phyloP scores from a whole-genome alignment of 2,888 invertebrate genomes.

The Syritta pipiens region DNA sequence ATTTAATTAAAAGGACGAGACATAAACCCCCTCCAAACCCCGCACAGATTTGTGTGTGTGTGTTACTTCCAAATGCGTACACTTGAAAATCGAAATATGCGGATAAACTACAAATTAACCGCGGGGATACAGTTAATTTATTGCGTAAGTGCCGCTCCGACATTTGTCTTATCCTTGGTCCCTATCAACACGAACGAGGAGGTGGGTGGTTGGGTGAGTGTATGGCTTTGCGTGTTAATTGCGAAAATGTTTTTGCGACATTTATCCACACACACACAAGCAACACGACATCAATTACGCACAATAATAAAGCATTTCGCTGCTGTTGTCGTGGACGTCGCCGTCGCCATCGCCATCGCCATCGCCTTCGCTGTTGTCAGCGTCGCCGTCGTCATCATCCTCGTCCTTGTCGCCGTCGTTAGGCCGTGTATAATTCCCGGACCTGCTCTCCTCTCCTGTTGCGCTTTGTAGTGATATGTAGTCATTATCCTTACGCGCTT shows the following conservation, averaged over 20 bases:
- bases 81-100: slow-evolving; percentile 62
- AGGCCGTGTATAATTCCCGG: slow-evolving; percentile 2
- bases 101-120: slow-evolving; percentile 68
- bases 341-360: slow-evolving; percentile 19
- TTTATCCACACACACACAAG: slow-evolving; percentile 6
- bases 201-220: not conserved
- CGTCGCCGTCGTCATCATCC: not conserved
- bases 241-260: slow-evolving; percentile 61
- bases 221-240: slow-evolving; percentile 44
- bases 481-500: slow-evolving; percentile 32
- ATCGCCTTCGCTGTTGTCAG: slow-evolving; percentile 17
- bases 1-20: slow-evolving; percentile 51
- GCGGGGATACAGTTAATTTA: slow-evolving; percentile 64
- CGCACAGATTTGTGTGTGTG: slow-evolving; percentile 1
- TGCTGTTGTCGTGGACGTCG: slow-evolving; percentile 33
- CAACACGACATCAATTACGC: slow-evolving; percentile 50
- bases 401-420: slow-evolving; percentile 22
- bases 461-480: slow-evolving; percentile 6
- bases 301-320: slow-evolving; percentile 58
- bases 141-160: slow-evolving; percentile 46
- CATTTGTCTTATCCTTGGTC: slow-evolving; percentile 59
- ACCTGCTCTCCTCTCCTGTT: not conserved
- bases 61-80: slow-evolving; percentile 48
- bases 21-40: not conserved
- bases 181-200: slow-evolving; percentile 12